A percentile compares a stretch with the other conserved stretches of the same genome.
phyloP scores from a whole-genome alignment of 2,113 vertebrate genomes.

The Oryzias woworae region DNA sequence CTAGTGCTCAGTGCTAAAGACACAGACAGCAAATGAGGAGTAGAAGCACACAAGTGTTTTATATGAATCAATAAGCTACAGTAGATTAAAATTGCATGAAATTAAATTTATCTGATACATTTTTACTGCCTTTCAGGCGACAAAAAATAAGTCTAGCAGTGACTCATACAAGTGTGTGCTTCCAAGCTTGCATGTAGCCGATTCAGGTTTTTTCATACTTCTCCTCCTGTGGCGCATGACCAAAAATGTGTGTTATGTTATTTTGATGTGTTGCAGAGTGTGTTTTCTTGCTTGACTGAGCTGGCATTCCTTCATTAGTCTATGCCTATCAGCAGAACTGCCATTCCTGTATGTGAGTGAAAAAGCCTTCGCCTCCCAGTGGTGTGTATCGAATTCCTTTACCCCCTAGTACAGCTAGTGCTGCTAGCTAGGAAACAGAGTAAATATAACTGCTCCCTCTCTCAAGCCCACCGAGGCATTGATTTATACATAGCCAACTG shows the following conservation, averaged over 20 bases:
- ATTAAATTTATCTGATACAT: slow-evolving; percentile 27
- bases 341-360: slow-evolving; percentile 50
- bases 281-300: slow-evolving; percentile 48
- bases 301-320: slow-evolving; percentile 64
- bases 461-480: slow-evolving; percentile 73
- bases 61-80: slow-evolving; percentile 52
- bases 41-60: slow-evolving; percentile 52
- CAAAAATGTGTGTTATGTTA: slow-evolving; percentile 46
- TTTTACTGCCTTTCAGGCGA: slow-evolving; percentile 14
- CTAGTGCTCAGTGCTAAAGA: slow-evolving; percentile 50
- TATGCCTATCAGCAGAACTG: slow-evolving; percentile 55
- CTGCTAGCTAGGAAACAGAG: slow-evolving; percentile 73
- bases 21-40: slow-evolving; percentile 55
- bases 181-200: slow-evolving; percentile 1
- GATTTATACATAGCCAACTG: slow-evolving; percentile 72
- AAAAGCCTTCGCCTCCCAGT: slow-evolving; percentile 62
- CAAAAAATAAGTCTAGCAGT: slow-evolving; percentile 1
- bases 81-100: slow-evolving; percentile 30
- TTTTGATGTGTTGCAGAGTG: slow-evolving; percentile 51
- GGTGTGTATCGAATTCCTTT: slow-evolving; percentile 72
- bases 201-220: slow-evolving; percentile 12
- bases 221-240: slow-evolving; percentile 30
- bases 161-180: slow-evolving; percentile 3
- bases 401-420: slow-evolving; percentile 62
- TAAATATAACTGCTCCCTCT: slow-evolving; percentile 74